phyloP scores from a whole-genome alignment of 2,888 invertebrate species.

The Melinaea menophilus region DNA sequence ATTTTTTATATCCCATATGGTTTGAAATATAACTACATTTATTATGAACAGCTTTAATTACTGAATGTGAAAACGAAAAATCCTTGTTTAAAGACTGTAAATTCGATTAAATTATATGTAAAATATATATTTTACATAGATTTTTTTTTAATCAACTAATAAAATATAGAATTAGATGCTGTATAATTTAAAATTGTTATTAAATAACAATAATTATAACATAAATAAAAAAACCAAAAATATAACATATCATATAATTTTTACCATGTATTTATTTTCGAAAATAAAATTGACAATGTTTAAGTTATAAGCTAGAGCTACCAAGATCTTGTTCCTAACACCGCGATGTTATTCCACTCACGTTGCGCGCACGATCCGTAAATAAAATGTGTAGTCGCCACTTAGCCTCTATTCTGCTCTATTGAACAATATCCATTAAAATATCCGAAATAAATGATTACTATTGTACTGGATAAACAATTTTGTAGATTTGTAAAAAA shows the following conservation, averaged over 20 bases:
- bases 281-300: background rate
- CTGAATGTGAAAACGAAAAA: background rate
- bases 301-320: background rate
- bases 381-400: slow-evolving; percentile 54
- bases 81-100: background rate
- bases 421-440: slow-evolving; percentile 40
- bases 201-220: too few species aligned
- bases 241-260: too few species aligned
- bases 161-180: too few species aligned
- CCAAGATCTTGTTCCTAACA: slow-evolving; percentile 1
- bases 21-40: background rate
- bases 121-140: background rate
- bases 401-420: slow-evolving; percentile 49
- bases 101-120: background rate
- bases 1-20: slow-evolving; percentile 22
- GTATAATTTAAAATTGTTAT: too few species aligned
- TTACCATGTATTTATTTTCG: too few species aligned
- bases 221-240: too few species aligned
- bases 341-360: slow-evolving; percentile 21
- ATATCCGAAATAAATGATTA: slow-evolving; percentile 20
- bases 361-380: slow-evolving; percentile 38
- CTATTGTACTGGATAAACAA: background rate
- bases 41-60: background rate
- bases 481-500: too few species aligned
- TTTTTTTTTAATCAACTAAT: background rate